A percentile compares a stretch with the other conserved stretches of the same genome.
These are phyloP conservation scores for Ochropacha duplaris DNA, from an alignment of 2,888 invertebrate genomes.

Conservation along the genomic window DNA sequence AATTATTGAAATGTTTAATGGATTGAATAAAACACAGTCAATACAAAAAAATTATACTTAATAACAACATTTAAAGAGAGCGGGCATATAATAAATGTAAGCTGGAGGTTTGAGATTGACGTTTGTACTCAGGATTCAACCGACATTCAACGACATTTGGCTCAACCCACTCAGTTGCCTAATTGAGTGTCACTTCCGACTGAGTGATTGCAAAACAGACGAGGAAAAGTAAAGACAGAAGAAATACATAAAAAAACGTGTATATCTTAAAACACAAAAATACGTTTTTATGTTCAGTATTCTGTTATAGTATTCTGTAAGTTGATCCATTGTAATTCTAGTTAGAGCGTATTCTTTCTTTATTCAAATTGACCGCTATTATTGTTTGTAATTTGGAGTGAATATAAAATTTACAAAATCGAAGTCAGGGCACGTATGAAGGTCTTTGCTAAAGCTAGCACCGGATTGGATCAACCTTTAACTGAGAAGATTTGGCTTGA, in stretches of 20 bases:
- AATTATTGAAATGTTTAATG: neutral
- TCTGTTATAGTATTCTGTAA: too few species aligned
- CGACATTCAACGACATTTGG: neutral
- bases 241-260: neutral
- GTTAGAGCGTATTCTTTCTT: too few species aligned
- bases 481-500: too few species aligned
- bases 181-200: constrained; percentile 1
- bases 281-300: neutral
- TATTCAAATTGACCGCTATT: too few species aligned
- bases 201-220: neutral
- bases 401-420: too few species aligned
- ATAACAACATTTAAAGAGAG: neutral
- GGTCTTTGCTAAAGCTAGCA: too few species aligned
- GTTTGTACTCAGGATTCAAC: neutral
- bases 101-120: neutral
- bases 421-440: too few species aligned
- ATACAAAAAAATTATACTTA: neutral
- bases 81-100: neutral
- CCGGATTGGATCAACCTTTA: too few species aligned
- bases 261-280: neutral
- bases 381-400: too few species aligned
- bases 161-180: neutral
- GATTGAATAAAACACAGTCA: neutral
- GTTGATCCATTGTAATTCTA: neutral
- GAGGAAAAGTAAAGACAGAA: neutral